Evolutionary conservation across 2,888 invertebrate genomes (phyloP).

Genomic region (Zaprionus bogoriensis): DNA sequence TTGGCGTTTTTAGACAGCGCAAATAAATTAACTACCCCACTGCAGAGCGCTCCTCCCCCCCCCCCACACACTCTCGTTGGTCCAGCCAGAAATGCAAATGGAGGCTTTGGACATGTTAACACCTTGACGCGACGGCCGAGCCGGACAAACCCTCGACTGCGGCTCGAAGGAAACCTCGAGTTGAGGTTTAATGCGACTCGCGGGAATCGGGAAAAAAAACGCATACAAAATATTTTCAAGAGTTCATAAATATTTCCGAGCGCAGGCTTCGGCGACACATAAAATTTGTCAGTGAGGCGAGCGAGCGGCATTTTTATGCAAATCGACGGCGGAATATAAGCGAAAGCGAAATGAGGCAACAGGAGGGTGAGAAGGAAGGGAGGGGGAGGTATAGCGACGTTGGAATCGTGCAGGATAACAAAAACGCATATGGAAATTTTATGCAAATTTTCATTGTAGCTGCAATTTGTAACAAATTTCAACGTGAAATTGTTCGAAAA

Average conservation of each 20-base stretch:
- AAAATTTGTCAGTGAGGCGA: constrained; percentile 55
- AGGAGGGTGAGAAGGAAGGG: neutral
- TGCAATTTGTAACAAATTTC: constrained; percentile 73
- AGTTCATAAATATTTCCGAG: constrained; percentile 52
- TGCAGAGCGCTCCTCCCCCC: neutral
- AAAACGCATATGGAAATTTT: constrained; percentile 74
- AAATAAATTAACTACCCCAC: constrained; percentile 63
- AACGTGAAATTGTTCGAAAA: constrained; percentile 68
- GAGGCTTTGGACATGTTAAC: constrained; percentile 53
- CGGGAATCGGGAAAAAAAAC: constrained; percentile 30
- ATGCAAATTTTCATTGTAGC: constrained; percentile 68
- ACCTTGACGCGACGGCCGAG: constrained; percentile 40
- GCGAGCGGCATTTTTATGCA: constrained; percentile 51
- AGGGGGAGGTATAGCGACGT: neutral
- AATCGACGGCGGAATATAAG: constrained; percentile 47
- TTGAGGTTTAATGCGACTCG: constrained; percentile 57
- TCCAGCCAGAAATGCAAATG: constrained; percentile 57
- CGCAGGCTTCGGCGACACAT: constrained; percentile 27
- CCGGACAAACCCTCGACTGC: constrained; percentile 35
- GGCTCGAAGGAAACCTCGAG: constrained; percentile 6
- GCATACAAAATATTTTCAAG: constrained; percentile 29
- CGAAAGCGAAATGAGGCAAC: constrained; percentile 49
- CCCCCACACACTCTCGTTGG: too few species aligned
- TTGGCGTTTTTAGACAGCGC: constrained; percentile 52
- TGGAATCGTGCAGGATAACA: constrained; percentile 34